Evolutionary conservation across 2,113 vertebrate species (phyloP).

Genomic region (Hypocryptadius cinnamomeus): DNA sequence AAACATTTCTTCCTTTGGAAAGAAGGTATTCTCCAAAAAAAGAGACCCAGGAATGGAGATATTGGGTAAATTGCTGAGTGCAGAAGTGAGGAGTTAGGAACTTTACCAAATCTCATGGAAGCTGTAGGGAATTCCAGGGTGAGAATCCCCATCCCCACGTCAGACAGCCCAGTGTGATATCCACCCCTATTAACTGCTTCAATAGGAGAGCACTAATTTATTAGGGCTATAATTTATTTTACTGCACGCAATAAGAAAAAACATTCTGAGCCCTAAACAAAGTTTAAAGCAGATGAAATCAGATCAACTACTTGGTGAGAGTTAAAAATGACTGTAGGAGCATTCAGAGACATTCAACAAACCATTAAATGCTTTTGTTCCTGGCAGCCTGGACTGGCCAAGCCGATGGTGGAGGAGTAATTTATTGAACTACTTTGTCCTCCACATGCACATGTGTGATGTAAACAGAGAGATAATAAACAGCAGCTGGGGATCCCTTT

Average conservation of each 20-base stretch:
- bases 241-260: neutral
- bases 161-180: neutral
- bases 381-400: neutral
- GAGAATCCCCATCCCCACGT: neutral
- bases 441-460: conserved; percentile 50
- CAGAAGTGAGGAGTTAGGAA: neutral
- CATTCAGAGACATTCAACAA: conserved; percentile 22
- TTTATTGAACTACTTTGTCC: conserved; percentile 59
- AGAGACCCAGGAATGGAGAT: neutral
- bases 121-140: neutral
- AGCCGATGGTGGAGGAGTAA: neutral
- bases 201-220: neutral
- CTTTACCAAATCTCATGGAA: neutral
- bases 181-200: neutral
- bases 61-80: neutral
- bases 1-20: neutral
- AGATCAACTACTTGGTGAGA: neutral
- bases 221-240: neutral
- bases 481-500: conserved; percentile 57
- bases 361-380: conserved; percentile 38
- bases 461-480: conserved; percentile 63
- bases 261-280: neutral
- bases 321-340: conserved; percentile 11
- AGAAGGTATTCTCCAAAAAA: neutral
- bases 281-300: neutral